These are phyloP conservation scores for Hyppa rectilinea DNA, from an alignment of 2,888 invertebrate species.

Conservation along the genomic window DNA sequence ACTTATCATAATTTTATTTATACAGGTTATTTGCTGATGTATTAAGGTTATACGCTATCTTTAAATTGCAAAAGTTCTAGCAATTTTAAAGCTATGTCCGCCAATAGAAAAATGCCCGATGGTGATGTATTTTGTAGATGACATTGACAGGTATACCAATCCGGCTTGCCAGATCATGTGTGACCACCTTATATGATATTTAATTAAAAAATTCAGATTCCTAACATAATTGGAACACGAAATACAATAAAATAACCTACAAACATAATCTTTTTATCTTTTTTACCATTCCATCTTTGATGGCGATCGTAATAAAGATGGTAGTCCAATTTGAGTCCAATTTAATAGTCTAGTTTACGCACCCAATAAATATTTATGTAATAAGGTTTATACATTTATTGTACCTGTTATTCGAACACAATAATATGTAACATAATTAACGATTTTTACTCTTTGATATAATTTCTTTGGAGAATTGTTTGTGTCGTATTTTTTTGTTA, in stretches of 20 bases:
- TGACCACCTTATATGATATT: constrained; percentile 18
- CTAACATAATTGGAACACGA: constrained; percentile 38
- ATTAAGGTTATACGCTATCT: neutral
- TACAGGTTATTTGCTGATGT: no score
- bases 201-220: constrained; percentile 28
- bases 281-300: constrained; percentile 51
- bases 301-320: constrained; percentile 46
- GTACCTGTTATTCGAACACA: constrained; percentile 31
- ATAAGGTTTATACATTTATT: constrained; percentile 58
- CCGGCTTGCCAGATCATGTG: neutral
- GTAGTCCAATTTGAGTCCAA: constrained; percentile 40
- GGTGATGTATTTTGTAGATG: neutral
- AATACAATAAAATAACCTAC: constrained; percentile 51
- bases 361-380: constrained; percentile 59
- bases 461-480: constrained; percentile 25
- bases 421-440: constrained; percentile 45
- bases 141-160: neutral
- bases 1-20: no score
- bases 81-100: neutral
- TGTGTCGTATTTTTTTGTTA: constrained; percentile 10
- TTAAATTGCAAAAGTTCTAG: neutral
- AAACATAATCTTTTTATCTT: constrained; percentile 49
- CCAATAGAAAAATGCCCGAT: neutral
- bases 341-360: constrained; percentile 54
- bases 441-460: constrained; percentile 8